These are phyloP conservation scores for Hystrix brachyura DNA, from an alignment of 2,113 vertebrate species.

Conservation along the genomic window DNA sequence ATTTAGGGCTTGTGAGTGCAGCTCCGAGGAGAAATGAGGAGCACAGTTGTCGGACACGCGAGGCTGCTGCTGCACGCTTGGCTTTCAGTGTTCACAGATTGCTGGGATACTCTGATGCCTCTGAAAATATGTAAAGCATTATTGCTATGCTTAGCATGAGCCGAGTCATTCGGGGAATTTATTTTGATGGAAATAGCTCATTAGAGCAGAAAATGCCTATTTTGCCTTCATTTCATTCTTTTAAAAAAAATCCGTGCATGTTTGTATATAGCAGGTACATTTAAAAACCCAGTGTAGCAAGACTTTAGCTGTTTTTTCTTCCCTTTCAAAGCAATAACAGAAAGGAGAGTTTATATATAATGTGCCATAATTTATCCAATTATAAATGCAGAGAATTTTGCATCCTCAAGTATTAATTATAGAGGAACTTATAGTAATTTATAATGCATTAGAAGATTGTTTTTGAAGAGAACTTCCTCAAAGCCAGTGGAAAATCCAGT, in stretches of 20 bases:
- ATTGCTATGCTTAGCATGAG: conserved; percentile 74
- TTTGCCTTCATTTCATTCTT: conserved; percentile 79
- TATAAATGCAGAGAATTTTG: conserved; percentile 76
- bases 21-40: conserved; percentile 75
- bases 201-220: conserved; percentile 63
- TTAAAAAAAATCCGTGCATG: conserved; percentile 35
- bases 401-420: conserved; percentile 81
- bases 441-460: conserved; percentile 81
- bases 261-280: conserved; percentile 68
- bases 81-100: conserved; percentile 71
- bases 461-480: conserved; percentile 73
- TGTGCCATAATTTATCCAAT: conserved; percentile 68
- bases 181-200: conserved; percentile 86
- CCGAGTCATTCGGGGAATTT: conserved; percentile 81
- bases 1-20: conserved; percentile 66
- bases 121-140: conserved; percentile 84
- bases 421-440: conserved; percentile 80
- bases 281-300: conserved; percentile 69
- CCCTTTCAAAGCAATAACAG: conserved; percentile 75
- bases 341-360: conserved; percentile 74
- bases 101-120: conserved; percentile 61
- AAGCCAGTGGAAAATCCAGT: conserved; percentile 66
- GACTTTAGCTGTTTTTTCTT: conserved; percentile 51
- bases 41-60: conserved; percentile 76
- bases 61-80: conserved; percentile 43